phyloP scores from a whole-genome alignment of 2,888 invertebrate genomes.

The Anarsia innoxiella region DNA sequence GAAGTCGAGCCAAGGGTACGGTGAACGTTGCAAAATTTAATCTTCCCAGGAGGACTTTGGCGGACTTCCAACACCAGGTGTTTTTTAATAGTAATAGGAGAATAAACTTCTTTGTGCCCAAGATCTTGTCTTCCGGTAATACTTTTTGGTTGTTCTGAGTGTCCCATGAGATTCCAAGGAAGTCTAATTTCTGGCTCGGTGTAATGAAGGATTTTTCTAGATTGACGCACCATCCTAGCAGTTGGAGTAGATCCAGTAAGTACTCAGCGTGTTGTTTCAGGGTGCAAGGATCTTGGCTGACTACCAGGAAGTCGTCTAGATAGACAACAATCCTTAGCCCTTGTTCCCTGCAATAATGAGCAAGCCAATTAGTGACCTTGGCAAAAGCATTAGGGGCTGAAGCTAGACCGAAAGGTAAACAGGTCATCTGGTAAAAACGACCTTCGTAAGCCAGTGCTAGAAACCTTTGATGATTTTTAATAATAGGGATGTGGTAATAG shows the following conservation, averaged over 20 bases:
- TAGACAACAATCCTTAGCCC: constrained; percentile 14
- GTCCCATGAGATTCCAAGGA: constrained; percentile 17
- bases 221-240: constrained; percentile 14
- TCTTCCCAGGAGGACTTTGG: constrained; percentile 13
- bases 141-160: constrained; percentile 7
- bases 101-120: background rate
- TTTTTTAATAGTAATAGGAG: too few relatives aligned
- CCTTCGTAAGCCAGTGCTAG: constrained; percentile 15
- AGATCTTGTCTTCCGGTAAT: constrained; percentile 5
- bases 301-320: constrained; percentile 17
- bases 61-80: constrained; percentile 8
- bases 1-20: constrained; percentile 13
- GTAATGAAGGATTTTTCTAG: constrained; percentile 1
- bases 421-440: constrained; percentile 16
- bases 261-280: background rate
- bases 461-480: constrained; percentile 15
- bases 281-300: constrained; percentile 6
- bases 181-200: constrained; percentile 9
- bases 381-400: constrained; percentile 17
- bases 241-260: background rate
- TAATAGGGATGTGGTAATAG: constrained; percentile 18
- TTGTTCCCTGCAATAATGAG: constrained; percentile 10
- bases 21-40: constrained; percentile 14
- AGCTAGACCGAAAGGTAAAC: constrained; percentile 18
- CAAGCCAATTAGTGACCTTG: constrained; percentile 18